Evolutionary conservation across 2,888 invertebrate genomes (phyloP).

Genomic region (Mesochorus sp.): DNA sequence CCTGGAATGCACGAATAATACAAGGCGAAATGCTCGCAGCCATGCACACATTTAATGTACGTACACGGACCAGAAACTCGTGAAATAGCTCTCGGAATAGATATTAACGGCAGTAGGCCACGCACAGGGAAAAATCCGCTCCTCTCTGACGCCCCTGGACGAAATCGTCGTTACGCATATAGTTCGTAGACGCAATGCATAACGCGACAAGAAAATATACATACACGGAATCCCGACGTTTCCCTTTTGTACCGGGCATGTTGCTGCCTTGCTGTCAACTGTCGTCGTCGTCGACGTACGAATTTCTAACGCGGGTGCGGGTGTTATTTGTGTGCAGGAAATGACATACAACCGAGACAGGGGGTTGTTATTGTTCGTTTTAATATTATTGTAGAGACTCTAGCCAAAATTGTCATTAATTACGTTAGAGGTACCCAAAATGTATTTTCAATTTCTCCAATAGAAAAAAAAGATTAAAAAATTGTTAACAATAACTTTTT

Average conservation of each 20-base stretch:
- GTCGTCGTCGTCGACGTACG: slow-evolving; percentile 25
- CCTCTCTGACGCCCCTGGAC: not conserved
- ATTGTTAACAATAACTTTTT: too few species aligned
- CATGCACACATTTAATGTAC: not conserved
- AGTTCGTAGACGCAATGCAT: not conserved
- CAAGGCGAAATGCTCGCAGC: slow-evolving; percentile 63
- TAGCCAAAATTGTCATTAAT: too few species aligned
- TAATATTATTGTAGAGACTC: slow-evolving; percentile 1
- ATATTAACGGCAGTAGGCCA: slow-evolving; percentile 69
- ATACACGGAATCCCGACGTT: slow-evolving; percentile 21
- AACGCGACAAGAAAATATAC: not conserved
- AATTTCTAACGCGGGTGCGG: slow-evolving; percentile 41
- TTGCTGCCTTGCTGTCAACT: slow-evolving; percentile 46
- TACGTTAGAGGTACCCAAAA: too few species aligned
- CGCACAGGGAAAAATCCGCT: slow-evolving; percentile 59
- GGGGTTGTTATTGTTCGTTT: slow-evolving; percentile 13
- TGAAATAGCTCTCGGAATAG: slow-evolving; percentile 70
- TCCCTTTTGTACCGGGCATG: slow-evolving; percentile 54
- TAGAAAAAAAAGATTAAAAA: too few species aligned
- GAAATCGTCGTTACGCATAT: slow-evolving; percentile 21
- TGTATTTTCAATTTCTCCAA: too few species aligned
- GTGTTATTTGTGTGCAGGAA: slow-evolving; percentile 41
- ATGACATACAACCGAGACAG: not conserved
- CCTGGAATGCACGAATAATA: slow-evolving; percentile 74
- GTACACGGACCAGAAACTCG: slow-evolving; percentile 55